Percentiles rank a stretch among this genome's conserved stretches.
Evolutionary conservation across 2,113 vertebrate species (phyloP).

Genomic region (Nasalis larvatus): DNA sequence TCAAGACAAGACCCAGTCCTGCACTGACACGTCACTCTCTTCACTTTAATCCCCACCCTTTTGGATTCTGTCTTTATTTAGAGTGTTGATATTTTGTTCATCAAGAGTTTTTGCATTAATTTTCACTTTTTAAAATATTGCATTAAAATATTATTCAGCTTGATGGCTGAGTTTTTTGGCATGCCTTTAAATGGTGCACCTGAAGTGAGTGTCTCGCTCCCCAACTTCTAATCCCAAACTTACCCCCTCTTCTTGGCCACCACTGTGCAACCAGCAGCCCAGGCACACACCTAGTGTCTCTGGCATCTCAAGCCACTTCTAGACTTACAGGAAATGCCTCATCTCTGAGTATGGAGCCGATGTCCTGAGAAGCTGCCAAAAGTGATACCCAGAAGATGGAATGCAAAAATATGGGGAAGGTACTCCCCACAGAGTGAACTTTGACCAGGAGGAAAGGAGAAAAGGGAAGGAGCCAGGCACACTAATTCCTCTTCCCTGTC

Average conservation of each 20-base stretch:
- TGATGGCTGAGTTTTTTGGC: not conserved
- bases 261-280: not conserved
- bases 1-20: not conserved
- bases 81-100: not conserved
- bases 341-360: not conserved
- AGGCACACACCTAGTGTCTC: not conserved
- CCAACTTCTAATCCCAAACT: not conserved
- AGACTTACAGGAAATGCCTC: not conserved
- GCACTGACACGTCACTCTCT: not conserved
- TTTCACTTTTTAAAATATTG: not conserved
- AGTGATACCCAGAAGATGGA: not conserved
- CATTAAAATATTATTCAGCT: not conserved
- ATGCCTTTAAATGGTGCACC: not conserved
- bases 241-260: not conserved
- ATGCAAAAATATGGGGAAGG: not conserved
- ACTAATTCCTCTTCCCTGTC: not conserved
- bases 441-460: not conserved
- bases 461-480: not conserved
- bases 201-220: rapidly evolving
- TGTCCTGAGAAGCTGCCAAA: not conserved
- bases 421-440: not conserved
- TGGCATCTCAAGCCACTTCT: not conserved
- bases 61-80: not conserved
- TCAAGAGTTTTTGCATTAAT: not conserved
- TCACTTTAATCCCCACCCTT: not conserved